Conservation (phyloP, 2,797 vertebrate genomes). For the Pteronotus mesoamericanus region DNA sequence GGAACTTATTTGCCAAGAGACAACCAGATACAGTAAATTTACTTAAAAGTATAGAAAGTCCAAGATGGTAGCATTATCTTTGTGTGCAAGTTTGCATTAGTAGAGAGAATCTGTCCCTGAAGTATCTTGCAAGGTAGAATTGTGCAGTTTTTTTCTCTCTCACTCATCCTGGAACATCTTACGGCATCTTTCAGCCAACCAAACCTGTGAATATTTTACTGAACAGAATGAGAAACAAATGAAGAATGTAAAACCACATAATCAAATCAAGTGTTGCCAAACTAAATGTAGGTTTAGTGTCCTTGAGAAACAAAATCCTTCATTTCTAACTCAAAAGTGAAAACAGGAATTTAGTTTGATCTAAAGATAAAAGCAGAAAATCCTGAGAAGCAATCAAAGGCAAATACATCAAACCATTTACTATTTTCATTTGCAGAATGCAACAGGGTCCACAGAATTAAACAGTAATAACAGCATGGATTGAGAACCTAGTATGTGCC, state of each 20-base stretch:
- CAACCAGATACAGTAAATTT: conserved; percentile 30
- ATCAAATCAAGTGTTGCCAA: conserved; percentile 35
- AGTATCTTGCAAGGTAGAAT: conserved; percentile 52
- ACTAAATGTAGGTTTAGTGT: conserved; percentile 36
- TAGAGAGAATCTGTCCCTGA: conserved; percentile 62
- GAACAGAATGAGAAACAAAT: conserved; percentile 51
- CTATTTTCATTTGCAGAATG: conserved; percentile 6
- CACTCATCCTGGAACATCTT: conserved; percentile 32
- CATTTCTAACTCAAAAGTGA: conserved; percentile 40
- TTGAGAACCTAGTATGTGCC: background rate
- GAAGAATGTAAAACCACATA: conserved; percentile 25
- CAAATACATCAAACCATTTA: background rate
- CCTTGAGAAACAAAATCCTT: conserved; percentile 30
- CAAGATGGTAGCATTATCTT: conserved; percentile 37
- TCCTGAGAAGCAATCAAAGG: background rate
- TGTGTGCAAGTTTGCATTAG: background rate
- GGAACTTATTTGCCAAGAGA: conserved; percentile 44
- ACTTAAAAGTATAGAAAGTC: conserved; percentile 44
- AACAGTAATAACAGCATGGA: background rate
- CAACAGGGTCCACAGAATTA: background rate
- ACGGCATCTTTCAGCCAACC: conserved; percentile 43
- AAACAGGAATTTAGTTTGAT: conserved; percentile 1
- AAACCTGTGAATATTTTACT: background rate
- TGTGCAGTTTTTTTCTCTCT: background rate
- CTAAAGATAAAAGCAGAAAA: conserved; percentile 37